These are phyloP conservation scores for Girardia tigrina DNA, from an alignment of 2,888 invertebrate species.

Conservation along the genomic window DNA sequence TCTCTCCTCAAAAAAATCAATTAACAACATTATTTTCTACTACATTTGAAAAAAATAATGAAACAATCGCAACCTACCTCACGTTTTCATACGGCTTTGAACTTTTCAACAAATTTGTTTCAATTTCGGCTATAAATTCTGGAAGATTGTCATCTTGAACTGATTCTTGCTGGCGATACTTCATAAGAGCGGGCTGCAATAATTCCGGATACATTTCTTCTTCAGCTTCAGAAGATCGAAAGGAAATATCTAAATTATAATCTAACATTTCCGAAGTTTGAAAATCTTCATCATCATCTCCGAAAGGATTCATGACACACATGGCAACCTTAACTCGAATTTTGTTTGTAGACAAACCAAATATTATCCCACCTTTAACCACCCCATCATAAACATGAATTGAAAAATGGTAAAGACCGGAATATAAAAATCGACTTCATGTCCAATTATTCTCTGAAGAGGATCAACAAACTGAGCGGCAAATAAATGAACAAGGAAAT, in stretches of 20 bases:
- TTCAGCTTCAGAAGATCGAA: constrained; percentile 30
- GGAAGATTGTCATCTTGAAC: constrained; percentile 35
- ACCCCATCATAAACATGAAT: constrained; percentile 37
- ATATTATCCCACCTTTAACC: constrained; percentile 33
- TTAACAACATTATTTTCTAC: no score
- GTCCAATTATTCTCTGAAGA: constrained; percentile 25
- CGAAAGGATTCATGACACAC: constrained; percentile 38
- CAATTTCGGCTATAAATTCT: constrained; percentile 30
- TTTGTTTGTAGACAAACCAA: not conserved
- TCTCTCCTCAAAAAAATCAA: no score
- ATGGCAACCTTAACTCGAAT: constrained; percentile 33
- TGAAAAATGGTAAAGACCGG: constrained; percentile 37
- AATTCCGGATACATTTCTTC: constrained; percentile 35
- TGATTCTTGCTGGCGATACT: constrained; percentile 28
- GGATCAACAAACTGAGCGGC: constrained; percentile 36
- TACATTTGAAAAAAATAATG: no score
- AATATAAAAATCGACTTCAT: constrained; percentile 36
- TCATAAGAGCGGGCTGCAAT: constrained; percentile 31
- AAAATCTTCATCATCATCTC: constrained; percentile 38
- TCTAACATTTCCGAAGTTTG: constrained; percentile 37
- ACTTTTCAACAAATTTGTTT: constrained; percentile 2
- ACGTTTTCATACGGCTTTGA: not conserved
- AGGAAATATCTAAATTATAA: constrained; percentile 35
- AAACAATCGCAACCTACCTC: no score
- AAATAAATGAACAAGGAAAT: constrained; percentile 36